Evolutionary conservation across 1,140 invertebrate genomes (phyloP), one percentile per base, ranked within the genome.

Genomic region (Pectinophora gossypiella): DNA sequence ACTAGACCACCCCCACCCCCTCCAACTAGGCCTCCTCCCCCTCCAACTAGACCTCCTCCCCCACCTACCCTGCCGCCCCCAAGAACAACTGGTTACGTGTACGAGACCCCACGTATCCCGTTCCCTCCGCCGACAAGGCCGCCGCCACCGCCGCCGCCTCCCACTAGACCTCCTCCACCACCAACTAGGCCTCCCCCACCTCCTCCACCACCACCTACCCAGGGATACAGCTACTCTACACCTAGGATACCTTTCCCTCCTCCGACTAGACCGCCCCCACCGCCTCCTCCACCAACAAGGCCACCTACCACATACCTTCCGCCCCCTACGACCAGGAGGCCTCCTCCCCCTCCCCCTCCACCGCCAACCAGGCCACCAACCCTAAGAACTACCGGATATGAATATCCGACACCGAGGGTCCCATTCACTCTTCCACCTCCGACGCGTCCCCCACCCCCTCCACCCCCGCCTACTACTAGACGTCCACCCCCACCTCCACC

Each of bases 61-160:
- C 49, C 54, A 6, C 49, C 52, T 5, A 48, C 50, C 0, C 55
- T 54, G 13, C 54, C 45, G 10, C 6, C 36, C 2, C 36, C 36
- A 40, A 40, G 36, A 15, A 40, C 51, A 51, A 38, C 35, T 44
- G 2, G 18, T 44, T 44, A 44, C 19, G 42, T 20, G 19, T 44
- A 44, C 13, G 1, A 59, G 46, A 19, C 59, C 3, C 48, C 54
- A 50, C 7, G 21, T 35, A 10, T 51, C 23, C 32, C 27, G 22
- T 44, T 45, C 13, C 54, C 54, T 10, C 47, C 42, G 23, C 46
- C 35, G 15, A 59, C 55, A 19, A 53, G 38, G 16, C n/a, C 10
- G 15, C 32, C 36, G 9, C 57, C 72, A 36, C 50, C 54, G 19
- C 58, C 58, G 10, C 61, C 49, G 15, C 71, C 62, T 2, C 59